Base-by-base conservation (phyloP, 2,113 vertebrate genomes). In the Albula glossodonta region DNA sequence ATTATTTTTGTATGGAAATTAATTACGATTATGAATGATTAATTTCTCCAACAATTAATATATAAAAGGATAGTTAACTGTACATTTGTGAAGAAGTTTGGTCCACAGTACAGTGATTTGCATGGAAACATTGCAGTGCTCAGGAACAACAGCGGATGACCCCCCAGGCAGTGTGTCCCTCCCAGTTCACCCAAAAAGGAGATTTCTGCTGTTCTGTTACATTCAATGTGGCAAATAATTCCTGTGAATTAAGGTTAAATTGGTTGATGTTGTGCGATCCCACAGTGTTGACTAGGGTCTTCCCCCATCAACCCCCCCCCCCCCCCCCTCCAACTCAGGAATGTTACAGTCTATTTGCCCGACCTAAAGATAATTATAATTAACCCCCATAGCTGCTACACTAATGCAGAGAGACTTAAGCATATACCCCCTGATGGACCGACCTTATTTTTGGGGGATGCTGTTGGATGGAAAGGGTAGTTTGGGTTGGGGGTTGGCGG, bases 211-310 rank as follows among this genome's bases (percentile, higher is more conserved):
- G 12, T 53, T 51, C 83, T 84, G 83, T 53, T 56, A 15, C 66
- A 17, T 78, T 84, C 66, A 53, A 74, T 53, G 66, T 84, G 66
- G 70, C 66, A 84, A 78, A 84, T 78, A 74, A 84, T 78, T 78
- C 83, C 83, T 51, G 31, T 70, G 25, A 84, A 84, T 84, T 84
- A 84, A 84, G 83, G 83, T 77, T 66, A 84, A 78, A 66, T 66
- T 51, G 83, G 48, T 84, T 84, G 70, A 84, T 78, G 51, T n/a
- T 25, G 70, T 22, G 22, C 7, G 19, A 13, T 80, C 50, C 79
- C 79, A 50, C 48, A 2, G 79, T 25, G 50, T 74, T 49, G 51
- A 70, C 74, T 41, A 53, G 83, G 70, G 51, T 12, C 5, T 19
- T 51, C 83, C 51, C 8, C 25, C 50, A 53, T 31, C 25, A 31